phyloP scores from a whole-genome alignment of 2,113 vertebrate species.

The Pavo muticus region DNA sequence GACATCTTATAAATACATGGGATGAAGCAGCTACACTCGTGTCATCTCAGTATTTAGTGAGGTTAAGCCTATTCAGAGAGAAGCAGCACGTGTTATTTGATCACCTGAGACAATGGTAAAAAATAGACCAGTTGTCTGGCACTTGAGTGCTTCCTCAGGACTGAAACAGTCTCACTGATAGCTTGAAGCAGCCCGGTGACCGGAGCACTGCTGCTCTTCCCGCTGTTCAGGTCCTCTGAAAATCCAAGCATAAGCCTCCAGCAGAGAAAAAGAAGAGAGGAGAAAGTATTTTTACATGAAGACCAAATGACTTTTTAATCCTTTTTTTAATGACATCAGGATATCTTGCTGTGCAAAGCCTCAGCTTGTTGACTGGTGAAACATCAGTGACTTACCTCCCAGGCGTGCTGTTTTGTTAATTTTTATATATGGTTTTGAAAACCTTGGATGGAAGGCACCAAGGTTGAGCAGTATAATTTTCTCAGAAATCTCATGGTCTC shows the following conservation, averaged over 20 bases:
- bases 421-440: conserved; percentile 43
- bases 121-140: neutral
- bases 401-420: conserved; percentile 19
- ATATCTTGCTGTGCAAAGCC: neutral
- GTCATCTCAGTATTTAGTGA: neutral
- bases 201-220: neutral
- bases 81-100: neutral
- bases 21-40: neutral
- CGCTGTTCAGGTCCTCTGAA: neutral
- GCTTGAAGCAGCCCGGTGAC: neutral
- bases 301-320: neutral
- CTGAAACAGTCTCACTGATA: neutral
- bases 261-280: neutral
- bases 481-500: conserved; percentile 30
- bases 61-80: neutral
- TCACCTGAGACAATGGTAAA: neutral
- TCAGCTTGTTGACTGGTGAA: conserved; percentile 21
- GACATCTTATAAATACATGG: neutral
- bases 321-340: neutral
- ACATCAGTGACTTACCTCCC: neutral
- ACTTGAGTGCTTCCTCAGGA: rapidly evolving
- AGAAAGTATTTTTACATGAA: neutral
- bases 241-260: neutral
- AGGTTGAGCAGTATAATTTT: conserved; percentile 5
- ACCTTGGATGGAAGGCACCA: neutral